Conservation (phyloP, 64 coral and sea anemone species). For the Porites lutea region DNA sequence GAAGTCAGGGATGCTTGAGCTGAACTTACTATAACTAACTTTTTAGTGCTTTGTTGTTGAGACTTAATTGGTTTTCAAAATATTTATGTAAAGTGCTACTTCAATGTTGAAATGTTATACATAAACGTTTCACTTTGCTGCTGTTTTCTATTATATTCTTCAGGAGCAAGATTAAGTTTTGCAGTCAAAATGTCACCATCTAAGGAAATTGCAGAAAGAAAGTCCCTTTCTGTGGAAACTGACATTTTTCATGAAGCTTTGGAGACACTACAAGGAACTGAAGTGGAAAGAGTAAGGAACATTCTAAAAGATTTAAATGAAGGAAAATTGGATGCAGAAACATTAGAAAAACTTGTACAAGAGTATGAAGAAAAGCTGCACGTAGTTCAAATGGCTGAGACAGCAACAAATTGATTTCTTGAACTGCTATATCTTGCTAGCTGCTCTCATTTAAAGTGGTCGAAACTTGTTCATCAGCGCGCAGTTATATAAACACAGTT, state of each 20-base stretch:
- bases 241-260: constrained; percentile 34
- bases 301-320: constrained; percentile 61
- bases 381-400: background rate
- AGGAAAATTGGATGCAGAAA: constrained; percentile 29
- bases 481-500: too few species aligned
- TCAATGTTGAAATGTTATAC: background rate
- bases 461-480: too few species aligned
- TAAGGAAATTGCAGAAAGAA: constrained; percentile 54
- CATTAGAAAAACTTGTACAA: constrained; percentile 2
- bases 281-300: constrained; percentile 37
- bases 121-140: background rate
- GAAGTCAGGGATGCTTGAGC: too few species aligned
- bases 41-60: too few species aligned
- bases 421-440: too few species aligned
- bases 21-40: too few species aligned
- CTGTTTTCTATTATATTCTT: background rate
- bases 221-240: constrained; percentile 7
- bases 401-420: too few species aligned
- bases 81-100: too few species aligned
- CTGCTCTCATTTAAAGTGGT: too few species aligned
- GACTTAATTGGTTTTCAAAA: too few species aligned
- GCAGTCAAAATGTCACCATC: constrained; percentile 84
- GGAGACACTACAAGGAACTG: background rate
- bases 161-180: constrained; percentile 80
- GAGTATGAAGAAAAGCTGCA: constrained; percentile 56